Base-by-base conservation (phyloP, 2,888 invertebrate species). In the Trissonchulus sp. region DNA sequence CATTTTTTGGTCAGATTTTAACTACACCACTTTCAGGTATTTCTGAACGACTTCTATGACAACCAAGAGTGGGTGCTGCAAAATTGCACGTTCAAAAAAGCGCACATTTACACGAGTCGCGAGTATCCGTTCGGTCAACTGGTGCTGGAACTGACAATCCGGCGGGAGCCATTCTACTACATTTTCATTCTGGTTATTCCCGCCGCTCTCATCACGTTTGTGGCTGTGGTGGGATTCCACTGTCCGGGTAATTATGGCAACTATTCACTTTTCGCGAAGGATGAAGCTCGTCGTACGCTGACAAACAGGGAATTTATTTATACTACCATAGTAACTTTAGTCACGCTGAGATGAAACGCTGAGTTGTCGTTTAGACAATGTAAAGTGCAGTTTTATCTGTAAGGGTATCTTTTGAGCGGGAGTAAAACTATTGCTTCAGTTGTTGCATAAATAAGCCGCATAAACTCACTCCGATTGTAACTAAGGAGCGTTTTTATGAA, bases 101-200 rank as follows among this genome's bases (percentile, higher is more conserved):
- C 31, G 31, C 8, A 48, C 48, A 48, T 48, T 48, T 23, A 23
- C 48, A 15, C 48, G 8, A 18, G 18, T 33, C 8, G 68, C 8
- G 28, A 65, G 8, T 65, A 15, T 34, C 68, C 68, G 68, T 65
- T 15, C 28, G 68, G 68, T 23, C 8, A 8, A 33, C 74, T 71
- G 28, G n/a, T 28, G 23, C 33, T 76, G 48, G 8, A 31, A 38
- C 8, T 83, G 68, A 82, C 82, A 0, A 80, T 83, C 36, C 76
- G 75, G 23, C 62, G 83, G 31, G 82, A 83, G 74, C 80, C 81
- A 72, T 84, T 83, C 77, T 83, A 84, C 79, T 73, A 77, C 81
- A 82, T 83, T 3, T 83, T 83, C 79, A 83, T 83, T 74, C 76
- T 83, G 63, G 83, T 83, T 30, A 82, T 84, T 60, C 83, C 83